phyloP scores from a whole-genome alignment of 2,888 invertebrate species.

The Sussaba pulchella region DNA sequence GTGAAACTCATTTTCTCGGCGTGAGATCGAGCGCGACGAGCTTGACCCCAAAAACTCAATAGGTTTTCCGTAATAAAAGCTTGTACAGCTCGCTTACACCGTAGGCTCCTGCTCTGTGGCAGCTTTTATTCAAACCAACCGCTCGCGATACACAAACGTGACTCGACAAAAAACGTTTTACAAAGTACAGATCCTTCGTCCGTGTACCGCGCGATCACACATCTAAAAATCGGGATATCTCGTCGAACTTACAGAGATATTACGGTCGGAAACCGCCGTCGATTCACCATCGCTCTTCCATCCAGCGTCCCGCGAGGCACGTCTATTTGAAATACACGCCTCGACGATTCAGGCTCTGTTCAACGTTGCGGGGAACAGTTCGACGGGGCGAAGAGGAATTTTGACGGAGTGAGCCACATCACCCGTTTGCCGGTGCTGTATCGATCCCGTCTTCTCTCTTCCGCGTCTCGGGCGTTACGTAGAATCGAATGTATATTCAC shows the following conservation, averaged over 20 bases:
- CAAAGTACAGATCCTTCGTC: not conserved
- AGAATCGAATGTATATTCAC: slow-evolving; percentile 13
- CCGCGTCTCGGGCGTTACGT: slow-evolving; percentile 8
- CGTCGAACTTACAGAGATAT: not conserved
- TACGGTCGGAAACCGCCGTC: too few relatives aligned
- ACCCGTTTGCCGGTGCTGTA: slow-evolving; percentile 33
- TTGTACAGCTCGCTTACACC: slow-evolving; percentile 55
- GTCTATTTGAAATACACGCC: slow-evolving; percentile 59
- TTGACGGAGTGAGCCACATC: slow-evolving; percentile 57
- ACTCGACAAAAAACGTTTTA: not conserved
- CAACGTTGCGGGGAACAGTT: slow-evolving; percentile 52
- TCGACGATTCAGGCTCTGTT: slow-evolving; percentile 57
- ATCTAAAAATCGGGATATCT: too few relatives aligned
- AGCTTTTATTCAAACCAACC: slow-evolving; percentile 45
- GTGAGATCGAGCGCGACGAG: slow-evolving; percentile 76
- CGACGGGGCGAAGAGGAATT: slow-evolving; percentile 54
- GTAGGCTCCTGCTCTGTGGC: slow-evolving; percentile 29
- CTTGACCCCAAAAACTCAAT: slow-evolving; percentile 75
- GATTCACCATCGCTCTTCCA: not conserved
- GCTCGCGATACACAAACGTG: slow-evolving; percentile 30
- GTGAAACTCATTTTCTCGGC: slow-evolving; percentile 78
- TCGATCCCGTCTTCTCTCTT: slow-evolving; percentile 25
- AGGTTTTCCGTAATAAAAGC: slow-evolving; percentile 71
- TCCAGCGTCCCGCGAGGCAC: not conserved
- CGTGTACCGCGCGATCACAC: too few relatives aligned